Percentiles rank a stretch among this genome's conserved stretches.
Conservation (phyloP, 2,888 invertebrate species). For the Stenchaetothrips biformis region DNA sequence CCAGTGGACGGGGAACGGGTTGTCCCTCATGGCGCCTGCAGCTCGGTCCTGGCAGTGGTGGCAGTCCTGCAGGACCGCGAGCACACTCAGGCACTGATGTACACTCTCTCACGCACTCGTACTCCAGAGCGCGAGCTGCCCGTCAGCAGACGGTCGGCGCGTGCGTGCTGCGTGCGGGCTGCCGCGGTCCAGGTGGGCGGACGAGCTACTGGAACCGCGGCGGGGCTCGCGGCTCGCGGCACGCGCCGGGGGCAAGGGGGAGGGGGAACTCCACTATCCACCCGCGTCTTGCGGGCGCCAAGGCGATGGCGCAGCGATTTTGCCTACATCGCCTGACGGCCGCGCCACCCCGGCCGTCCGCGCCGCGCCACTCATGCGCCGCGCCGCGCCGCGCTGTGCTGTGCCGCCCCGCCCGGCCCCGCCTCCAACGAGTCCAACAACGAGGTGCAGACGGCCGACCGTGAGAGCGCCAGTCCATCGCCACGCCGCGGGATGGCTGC, state of each 20-base stretch:
- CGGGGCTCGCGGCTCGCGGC: not conserved
- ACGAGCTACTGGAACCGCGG: not conserved
- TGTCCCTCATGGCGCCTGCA: constrained; percentile 5
- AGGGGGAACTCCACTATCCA: not conserved
- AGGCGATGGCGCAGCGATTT: constrained; percentile 3
- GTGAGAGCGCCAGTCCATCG: not conserved
- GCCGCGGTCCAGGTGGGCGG: not conserved
- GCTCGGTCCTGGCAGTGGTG: not conserved
- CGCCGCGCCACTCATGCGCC: not conserved
- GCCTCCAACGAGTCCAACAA: not conserved
- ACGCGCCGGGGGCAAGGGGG: not conserved
- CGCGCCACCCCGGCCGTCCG: not conserved
- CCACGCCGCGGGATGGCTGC: too few relatives aligned
- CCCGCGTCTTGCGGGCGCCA: not conserved
- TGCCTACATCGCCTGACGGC: not conserved
- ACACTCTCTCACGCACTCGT: too few relatives aligned
- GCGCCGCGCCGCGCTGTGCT: not conserved
- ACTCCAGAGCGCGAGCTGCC: not conserved
- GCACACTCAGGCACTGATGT: too few relatives aligned
- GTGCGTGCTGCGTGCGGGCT: not conserved
- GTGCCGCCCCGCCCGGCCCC: not conserved
- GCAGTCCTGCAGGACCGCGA: too few relatives aligned
- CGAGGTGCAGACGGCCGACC: not conserved
- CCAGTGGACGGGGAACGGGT: constrained; percentile 15
- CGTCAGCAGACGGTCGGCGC: not conserved